Evolutionary conservation across 2,888 invertebrate genomes (phyloP).

Genomic region (Temnothorax ravouxi): DNA sequence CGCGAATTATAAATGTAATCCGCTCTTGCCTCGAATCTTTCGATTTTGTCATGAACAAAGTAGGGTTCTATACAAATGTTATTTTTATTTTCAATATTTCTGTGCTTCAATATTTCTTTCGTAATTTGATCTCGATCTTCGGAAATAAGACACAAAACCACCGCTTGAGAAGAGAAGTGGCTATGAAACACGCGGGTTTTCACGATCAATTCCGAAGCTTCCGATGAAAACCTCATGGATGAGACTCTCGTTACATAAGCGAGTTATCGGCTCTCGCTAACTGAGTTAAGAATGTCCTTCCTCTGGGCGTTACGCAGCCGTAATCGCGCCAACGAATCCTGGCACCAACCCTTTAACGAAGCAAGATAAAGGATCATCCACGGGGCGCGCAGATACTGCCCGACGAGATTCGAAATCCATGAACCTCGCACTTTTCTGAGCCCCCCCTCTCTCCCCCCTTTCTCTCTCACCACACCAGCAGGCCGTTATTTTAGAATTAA

Average conservation of each 20-base stretch:
- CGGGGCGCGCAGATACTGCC: neutral
- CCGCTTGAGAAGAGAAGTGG: neutral
- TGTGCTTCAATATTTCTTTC: neutral
- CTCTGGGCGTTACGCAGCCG: constrained; percentile 21
- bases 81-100: constrained; percentile 17
- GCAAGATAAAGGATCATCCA: constrained; percentile 48
- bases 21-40: neutral
- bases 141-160: neutral
- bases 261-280: constrained; percentile 43
- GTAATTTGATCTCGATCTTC: constrained; percentile 13
- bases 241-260: constrained; percentile 37
- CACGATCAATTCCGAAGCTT: constrained; percentile 23
- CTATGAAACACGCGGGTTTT: neutral
- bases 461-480: neutral
- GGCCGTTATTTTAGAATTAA: constrained; percentile 51
- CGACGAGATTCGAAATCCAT: constrained; percentile 18
- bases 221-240: constrained; percentile 34
- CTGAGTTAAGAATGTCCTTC: constrained; percentile 47
- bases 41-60: constrained; percentile 4
- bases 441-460: neutral
- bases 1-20: constrained; percentile 17
- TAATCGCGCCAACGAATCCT: constrained; percentile 50
- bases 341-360: constrained; percentile 44
- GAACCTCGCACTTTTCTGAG: neutral
- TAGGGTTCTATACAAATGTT: neutral